These are phyloP conservation scores for Agrypnia vestita DNA, from an alignment of 1,140 invertebrate genomes.

Conservation along the genomic window DNA sequence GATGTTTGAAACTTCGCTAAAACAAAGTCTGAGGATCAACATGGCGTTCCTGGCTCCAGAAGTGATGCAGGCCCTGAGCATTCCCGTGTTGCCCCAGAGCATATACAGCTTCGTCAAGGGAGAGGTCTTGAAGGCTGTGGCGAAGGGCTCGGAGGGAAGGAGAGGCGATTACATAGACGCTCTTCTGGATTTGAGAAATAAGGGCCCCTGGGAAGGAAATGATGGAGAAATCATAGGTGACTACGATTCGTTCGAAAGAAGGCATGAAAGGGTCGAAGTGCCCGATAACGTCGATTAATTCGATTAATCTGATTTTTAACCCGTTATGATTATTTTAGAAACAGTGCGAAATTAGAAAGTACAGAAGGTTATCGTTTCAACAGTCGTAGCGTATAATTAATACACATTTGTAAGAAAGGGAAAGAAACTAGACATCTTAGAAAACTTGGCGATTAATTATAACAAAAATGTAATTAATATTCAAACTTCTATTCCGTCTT, in stretches of 20 bases:
- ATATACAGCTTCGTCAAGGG: conserved; percentile 39
- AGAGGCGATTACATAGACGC: conserved; percentile 52
- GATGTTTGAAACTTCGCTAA: conserved; percentile 33
- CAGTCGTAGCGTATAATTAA: too few relatives aligned
- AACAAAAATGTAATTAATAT: too few relatives aligned
- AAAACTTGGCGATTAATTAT: too few relatives aligned
- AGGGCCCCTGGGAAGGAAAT: conserved; percentile 55
- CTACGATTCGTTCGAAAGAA: background rate
- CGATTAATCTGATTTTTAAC: too few relatives aligned
- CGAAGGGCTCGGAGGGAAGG: background rate
- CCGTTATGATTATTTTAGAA: too few relatives aligned
- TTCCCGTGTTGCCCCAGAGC: conserved; percentile 43
- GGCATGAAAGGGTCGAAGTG: background rate
- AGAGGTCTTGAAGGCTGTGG: conserved; percentile 3
- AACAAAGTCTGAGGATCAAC: conserved; percentile 46
- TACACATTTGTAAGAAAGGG: too few relatives aligned
- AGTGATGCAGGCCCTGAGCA: conserved; percentile 28
- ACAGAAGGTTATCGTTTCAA: too few relatives aligned
- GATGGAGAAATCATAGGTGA: conserved; percentile 54
- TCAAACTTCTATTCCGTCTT: too few relatives aligned
- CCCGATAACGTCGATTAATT: background rate
- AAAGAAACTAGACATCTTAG: too few relatives aligned
- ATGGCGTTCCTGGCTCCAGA: conserved; percentile 51
- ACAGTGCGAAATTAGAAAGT: too few relatives aligned
- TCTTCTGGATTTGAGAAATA: conserved; percentile 37